Percentiles rank a stretch among this genome's conserved stretches.
These are phyloP conservation scores for Sinopyrophorus schimmeli DNA, from an alignment of 2,888 invertebrate genomes.

Conservation along the genomic window DNA sequence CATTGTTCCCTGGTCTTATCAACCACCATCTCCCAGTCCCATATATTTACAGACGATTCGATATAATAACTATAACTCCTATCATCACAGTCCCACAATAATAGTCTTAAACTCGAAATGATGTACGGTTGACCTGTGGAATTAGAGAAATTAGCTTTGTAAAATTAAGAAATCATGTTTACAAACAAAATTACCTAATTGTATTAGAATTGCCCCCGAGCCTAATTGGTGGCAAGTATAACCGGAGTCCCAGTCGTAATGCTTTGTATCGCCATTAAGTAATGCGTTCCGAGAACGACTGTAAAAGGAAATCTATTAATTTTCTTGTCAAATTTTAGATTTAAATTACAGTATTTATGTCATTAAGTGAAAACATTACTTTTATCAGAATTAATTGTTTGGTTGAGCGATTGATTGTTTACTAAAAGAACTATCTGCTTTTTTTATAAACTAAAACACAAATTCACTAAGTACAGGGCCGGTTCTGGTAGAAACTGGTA, in stretches of 20 bases:
- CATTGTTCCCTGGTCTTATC: constrained; percentile 86
- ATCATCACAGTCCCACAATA: constrained; percentile 97
- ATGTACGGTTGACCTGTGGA: constrained; percentile 83
- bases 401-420: too few relatives aligned
- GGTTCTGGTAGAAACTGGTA: too few relatives aligned
- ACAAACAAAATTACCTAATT: constrained; percentile 67
- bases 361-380: too few relatives aligned
- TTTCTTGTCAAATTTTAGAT: too few relatives aligned
- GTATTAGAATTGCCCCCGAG: constrained; percentile 91
- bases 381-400: too few relatives aligned
- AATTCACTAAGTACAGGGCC: too few relatives aligned
- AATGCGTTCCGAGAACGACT: constrained; percentile 90
- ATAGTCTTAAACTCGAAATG: constrained; percentile 84
- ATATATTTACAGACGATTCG: constrained; percentile 89
- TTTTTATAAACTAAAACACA: too few relatives aligned
- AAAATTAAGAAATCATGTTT: not conserved
- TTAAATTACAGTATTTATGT: too few relatives aligned
- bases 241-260: constrained; percentile 98
- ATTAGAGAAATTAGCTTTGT: not conserved
- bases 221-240: constrained; percentile 97
- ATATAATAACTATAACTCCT: constrained; percentile 95
- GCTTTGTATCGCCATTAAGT: constrained; percentile 90
- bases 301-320: constrained; percentile 8
- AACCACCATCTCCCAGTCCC: constrained; percentile 89
- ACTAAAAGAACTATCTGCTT: too few relatives aligned